Evolutionary conservation across 2,797 vertebrate genomes (phyloP).

Genomic region (Mycteria americana): DNA sequence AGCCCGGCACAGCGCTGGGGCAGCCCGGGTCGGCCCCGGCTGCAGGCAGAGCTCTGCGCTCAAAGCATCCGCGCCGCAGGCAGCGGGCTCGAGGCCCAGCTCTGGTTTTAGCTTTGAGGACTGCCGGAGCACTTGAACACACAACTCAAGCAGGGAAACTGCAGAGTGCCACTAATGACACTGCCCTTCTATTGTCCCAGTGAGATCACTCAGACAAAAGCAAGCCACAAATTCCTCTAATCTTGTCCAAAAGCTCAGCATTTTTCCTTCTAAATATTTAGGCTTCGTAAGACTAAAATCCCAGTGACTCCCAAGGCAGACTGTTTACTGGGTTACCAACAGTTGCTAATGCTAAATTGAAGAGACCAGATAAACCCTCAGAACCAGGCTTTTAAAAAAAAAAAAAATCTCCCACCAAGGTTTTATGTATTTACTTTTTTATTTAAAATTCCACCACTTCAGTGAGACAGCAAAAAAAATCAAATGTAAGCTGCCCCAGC

Average conservation of each 20-base stretch:
- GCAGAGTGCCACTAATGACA: background rate
- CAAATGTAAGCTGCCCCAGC: background rate
- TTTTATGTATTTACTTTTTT: background rate
- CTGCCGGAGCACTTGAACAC: background rate
- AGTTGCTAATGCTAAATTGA: background rate
- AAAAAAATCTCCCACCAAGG: background rate
- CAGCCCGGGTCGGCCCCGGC: background rate
- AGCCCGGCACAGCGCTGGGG: background rate
- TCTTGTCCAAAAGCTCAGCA: background rate
- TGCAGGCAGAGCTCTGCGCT: background rate
- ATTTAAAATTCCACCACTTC: constrained; percentile 4
- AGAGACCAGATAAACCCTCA: background rate
- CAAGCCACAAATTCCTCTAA: background rate
- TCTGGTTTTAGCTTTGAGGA: background rate
- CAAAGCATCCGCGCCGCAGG: accelerated
- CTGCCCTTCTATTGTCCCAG: background rate
- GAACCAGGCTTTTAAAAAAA: background rate
- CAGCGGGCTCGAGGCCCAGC: background rate
- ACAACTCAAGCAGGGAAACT: background rate
- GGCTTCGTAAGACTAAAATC: background rate
- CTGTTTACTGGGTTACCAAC: background rate
- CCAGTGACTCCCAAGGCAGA: background rate
- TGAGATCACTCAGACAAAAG: background rate
- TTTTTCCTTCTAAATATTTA: background rate
- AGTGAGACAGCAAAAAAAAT: background rate